phyloP scores from a whole-genome alignment of 2,888 invertebrate genomes.

The Cheilosia variabilis region DNA sequence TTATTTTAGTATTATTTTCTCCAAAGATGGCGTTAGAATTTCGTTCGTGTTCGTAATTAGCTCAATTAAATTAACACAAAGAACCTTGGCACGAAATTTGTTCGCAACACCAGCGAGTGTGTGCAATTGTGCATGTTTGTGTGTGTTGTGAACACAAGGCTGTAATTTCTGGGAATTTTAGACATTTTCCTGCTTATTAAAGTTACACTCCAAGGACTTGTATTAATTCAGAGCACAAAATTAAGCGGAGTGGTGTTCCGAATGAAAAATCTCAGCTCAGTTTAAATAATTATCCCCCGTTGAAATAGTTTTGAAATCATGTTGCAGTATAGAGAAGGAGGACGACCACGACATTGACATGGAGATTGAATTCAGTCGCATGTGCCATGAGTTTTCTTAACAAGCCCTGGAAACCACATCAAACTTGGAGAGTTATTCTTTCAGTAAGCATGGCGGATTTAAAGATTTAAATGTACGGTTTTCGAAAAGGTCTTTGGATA shows the following conservation, averaged over 20 bases:
- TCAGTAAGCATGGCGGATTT: too few species aligned
- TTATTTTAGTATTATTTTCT: conserved; percentile 28
- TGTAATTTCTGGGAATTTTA: conserved; percentile 51
- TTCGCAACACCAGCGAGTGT: conserved; percentile 5
- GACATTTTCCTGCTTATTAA: conserved; percentile 44
- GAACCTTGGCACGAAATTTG: conserved; percentile 36
- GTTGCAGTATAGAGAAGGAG: too few species aligned
- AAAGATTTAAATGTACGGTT: too few species aligned
- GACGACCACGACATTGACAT: too few species aligned
- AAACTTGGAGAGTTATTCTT: too few species aligned
- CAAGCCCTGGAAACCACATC: too few species aligned
- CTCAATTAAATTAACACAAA: conserved; percentile 73
- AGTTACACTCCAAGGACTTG: conserved; percentile 56
- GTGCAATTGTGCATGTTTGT: not conserved
- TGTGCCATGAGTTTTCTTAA: too few species aligned
- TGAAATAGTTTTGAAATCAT: too few species aligned
- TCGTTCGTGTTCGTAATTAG: conserved; percentile 69
- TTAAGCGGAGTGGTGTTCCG: conserved; percentile 9
- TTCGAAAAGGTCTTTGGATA: too few species aligned
- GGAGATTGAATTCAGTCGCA: too few species aligned
- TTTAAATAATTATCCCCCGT: too few species aligned
- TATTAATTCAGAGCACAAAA: conserved; percentile 45
- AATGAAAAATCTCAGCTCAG: too few species aligned
- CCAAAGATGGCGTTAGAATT: conserved; percentile 67
- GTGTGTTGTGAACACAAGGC: conserved; percentile 9